These are phyloP conservation scores for Halocynthia aurantium DNA, from an alignment of 23 tunicate species.

Conservation along the genomic window DNA sequence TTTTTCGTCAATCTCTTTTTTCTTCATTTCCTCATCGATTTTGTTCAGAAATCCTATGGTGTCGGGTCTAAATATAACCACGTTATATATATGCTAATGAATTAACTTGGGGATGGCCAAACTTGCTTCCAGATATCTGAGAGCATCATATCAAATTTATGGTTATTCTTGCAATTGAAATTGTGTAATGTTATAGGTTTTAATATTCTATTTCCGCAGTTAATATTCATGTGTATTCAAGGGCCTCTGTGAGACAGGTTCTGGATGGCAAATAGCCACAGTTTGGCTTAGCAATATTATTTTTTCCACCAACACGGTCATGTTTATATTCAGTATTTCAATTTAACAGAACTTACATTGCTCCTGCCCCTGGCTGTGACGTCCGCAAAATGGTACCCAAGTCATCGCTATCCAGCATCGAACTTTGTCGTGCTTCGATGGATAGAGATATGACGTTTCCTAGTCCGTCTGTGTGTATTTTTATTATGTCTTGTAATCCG, in stretches of 20 bases:
- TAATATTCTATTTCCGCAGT: no score
- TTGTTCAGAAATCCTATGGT: slow-evolving; percentile 51
- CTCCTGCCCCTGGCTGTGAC: slow-evolving; percentile 14
- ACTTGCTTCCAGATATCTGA: background rate
- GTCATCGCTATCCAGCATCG: background rate
- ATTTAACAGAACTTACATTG: slow-evolving; percentile 16
- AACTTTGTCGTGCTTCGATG: slow-evolving; percentile 12
- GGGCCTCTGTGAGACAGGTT: no score
- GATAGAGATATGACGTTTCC: slow-evolving; percentile 43
- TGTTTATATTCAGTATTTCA: no score
- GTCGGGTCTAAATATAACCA: slow-evolving; percentile 40
- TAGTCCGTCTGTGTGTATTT: slow-evolving; percentile 43
- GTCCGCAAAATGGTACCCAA: slow-evolving; percentile 38
- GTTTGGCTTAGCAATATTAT: no score
- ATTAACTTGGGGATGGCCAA: no score
- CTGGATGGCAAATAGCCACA: no score
- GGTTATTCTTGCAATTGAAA: no score
- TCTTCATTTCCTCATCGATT: slow-evolving; percentile 43
- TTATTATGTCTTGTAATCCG: slow-evolving; percentile 20
- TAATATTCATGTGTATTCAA: no score
- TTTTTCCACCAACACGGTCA: no score
- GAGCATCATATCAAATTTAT: no score
- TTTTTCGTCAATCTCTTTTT: slow-evolving; percentile 48
- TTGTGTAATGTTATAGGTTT: no score
- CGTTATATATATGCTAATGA: no score